Percentiles rank a stretch among this genome's conserved stretches.
Conservation (phyloP, 2,113 vertebrate species). For the Neolamprologus tretocephalus region DNA sequence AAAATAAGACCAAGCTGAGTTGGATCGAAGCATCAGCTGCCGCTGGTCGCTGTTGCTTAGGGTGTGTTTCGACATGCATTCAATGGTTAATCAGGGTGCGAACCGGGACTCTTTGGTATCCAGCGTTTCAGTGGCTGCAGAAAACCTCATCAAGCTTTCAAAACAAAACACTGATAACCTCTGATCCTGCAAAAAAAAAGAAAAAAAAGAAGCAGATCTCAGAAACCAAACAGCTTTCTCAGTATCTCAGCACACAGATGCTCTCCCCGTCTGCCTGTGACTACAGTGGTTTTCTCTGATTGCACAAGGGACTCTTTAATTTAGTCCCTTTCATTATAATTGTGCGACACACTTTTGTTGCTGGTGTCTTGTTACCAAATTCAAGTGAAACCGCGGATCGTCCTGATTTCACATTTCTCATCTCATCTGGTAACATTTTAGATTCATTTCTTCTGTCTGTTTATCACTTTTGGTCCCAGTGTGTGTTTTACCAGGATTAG, state of each 20-base stretch:
- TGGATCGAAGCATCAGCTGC: neutral
- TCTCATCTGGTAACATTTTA: neutral
- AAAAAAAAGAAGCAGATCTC: neutral
- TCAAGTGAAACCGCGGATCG: neutral
- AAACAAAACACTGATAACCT: conserved; percentile 22
- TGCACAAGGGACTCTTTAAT: neutral
- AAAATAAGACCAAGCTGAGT: neutral
- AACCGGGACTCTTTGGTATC: neutral
- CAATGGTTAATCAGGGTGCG: neutral
- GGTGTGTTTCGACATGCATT: neutral
- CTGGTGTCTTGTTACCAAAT: neutral
- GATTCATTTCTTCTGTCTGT: neutral
- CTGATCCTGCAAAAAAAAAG: neutral
- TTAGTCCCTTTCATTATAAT: neutral
- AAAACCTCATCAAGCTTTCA: conserved; percentile 1
- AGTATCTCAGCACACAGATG: neutral
- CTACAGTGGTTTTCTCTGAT: neutral
- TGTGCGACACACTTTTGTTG: neutral
- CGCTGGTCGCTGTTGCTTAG: neutral
- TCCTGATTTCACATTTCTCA: neutral
- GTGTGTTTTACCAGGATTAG: neutral
- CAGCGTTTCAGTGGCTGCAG: neutral
- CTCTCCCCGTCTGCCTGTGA: neutral
- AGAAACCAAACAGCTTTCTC: neutral
- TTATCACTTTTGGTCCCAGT: neutral